Evolutionary conservation across 2,888 invertebrate genomes (phyloP).

Genomic region (Hemithea aestivaria): DNA sequence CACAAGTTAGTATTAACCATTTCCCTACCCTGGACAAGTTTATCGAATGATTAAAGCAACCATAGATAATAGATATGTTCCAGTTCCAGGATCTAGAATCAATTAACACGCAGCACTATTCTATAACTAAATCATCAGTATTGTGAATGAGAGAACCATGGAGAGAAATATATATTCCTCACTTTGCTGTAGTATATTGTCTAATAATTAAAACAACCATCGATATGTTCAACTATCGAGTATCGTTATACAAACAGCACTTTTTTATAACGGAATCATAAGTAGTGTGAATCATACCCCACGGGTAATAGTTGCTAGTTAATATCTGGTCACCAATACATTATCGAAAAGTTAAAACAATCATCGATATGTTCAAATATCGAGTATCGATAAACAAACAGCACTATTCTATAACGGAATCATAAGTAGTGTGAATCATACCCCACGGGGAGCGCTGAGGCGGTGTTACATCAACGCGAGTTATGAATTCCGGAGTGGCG

Average conservation of each 20-base stretch:
- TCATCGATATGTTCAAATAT: background rate
- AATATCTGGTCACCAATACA: too few relatives aligned
- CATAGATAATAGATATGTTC: too few relatives aligned
- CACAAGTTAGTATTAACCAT: too few relatives aligned
- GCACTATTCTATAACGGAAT: slow-evolving; percentile 34
- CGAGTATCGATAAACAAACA: slow-evolving; percentile 1
- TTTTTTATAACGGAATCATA: slow-evolving; percentile 41
- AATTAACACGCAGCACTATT: slow-evolving; percentile 5
- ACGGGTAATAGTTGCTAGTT: too few relatives aligned
- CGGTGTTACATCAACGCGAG: slow-evolving; percentile 45
- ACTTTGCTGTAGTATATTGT: too few relatives aligned
- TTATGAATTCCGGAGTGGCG: slow-evolving; percentile 60
- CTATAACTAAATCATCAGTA: slow-evolving; percentile 48
- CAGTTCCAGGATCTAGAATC: background rate
- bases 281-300: slow-evolving; percentile 39
- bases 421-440: slow-evolving; percentile 40
- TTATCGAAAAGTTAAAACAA: too few relatives aligned
- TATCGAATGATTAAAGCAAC: too few relatives aligned
- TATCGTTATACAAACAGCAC: slow-evolving; percentile 3
- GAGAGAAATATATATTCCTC: too few relatives aligned
- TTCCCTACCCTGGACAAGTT: too few relatives aligned
- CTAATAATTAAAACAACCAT: too few relatives aligned
- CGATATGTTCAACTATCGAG: background rate
- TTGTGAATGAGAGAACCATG: slow-evolving; percentile 33
- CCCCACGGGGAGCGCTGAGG: slow-evolving; percentile 41